These are phyloP conservation scores for Acrobasis repandana DNA, from an alignment of 2,888 invertebrate species.

Conservation along the genomic window DNA sequence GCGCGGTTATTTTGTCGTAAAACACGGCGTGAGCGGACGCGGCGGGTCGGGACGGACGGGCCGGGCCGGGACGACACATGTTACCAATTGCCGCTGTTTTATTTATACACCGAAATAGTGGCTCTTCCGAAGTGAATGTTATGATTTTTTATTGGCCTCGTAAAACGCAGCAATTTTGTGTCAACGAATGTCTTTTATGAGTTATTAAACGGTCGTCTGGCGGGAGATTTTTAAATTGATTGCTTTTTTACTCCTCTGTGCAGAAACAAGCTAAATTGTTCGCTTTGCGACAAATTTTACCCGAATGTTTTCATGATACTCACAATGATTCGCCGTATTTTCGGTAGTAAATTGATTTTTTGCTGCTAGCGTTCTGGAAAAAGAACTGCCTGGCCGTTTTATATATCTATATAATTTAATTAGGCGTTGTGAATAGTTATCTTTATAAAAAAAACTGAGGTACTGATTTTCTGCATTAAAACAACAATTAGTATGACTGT, in stretches of 20 bases:
- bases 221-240: background rate
- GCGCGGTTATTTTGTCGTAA: constrained; percentile 23
- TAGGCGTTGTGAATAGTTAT: too few species aligned
- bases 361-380: too few species aligned
- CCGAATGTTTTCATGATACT: too few species aligned
- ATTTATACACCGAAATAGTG: constrained; percentile 18
- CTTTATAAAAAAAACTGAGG: too few species aligned
- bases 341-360: too few species aligned
- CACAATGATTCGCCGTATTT: too few species aligned
- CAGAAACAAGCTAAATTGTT: too few species aligned
- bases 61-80: constrained; percentile 7
- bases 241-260: background rate
- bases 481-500: too few species aligned
- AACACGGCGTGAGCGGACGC: constrained; percentile 16
- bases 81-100: constrained; percentile 8
- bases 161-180: constrained; percentile 9
- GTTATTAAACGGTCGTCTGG: constrained; percentile 4
- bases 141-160: constrained; percentile 18
- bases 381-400: too few species aligned
- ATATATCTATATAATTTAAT: too few species aligned
- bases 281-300: too few species aligned
- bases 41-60: constrained; percentile 8
- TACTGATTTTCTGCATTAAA: too few species aligned
- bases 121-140: constrained; percentile 10
- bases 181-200: constrained; percentile 6